Evolutionary conservation across 2,797 vertebrate genomes (phyloP), one percentile per base, ranked within the genome.

Genomic region (Tokudaia muenninki): DNA sequence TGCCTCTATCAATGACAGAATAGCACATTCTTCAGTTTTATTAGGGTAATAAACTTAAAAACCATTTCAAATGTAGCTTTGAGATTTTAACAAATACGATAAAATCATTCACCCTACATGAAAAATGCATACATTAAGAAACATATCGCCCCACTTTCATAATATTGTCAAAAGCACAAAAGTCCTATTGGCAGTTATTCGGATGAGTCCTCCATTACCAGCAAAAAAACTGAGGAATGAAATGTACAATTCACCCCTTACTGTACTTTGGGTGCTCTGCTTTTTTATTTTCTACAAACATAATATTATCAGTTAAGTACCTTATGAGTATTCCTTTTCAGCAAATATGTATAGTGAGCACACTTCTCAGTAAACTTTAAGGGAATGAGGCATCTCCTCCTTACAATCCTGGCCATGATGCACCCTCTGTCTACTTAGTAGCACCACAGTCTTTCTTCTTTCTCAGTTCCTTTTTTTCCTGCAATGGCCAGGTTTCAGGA

Each of bases 241-340:
- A 16, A 22, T 2, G 8, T 1, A 22, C 11, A 9, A 4, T 24
- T n/a, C 29, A 2, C 41, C 12, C 8, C 1, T 19, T n/a, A 5
- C 16, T 65, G 14, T 61, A 91, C 78, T 41, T 70, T 29, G 14
- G 50, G 1, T 19, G 8, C n/a, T 67, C 41, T 88, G 24, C 47
- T 41, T 63, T 22, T 6, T 50, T 52, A 14, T 44, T 77, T 92
- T 80, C 41, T n/a, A n/a, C 3, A 50, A 59, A 81, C 34, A 10
- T 29, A 37, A 11, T 52, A 83, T 65, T 65, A 44, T 59, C n/a
- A 37, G 1, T 21, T 87, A 52, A 47, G n/a, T 13, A 37, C 24
- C 67, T 12, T 19, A 11, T n/a, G 41, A 55, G 3, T 2, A 14
- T 10, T 81, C 31, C 2, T 72, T 90, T 78, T 78, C n/a, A 61